Percentiles rank a stretch among this genome's conserved stretches.
Evolutionary conservation across 1,140 invertebrate species (phyloP).

Genomic region (Heliconius nattereri): DNA sequence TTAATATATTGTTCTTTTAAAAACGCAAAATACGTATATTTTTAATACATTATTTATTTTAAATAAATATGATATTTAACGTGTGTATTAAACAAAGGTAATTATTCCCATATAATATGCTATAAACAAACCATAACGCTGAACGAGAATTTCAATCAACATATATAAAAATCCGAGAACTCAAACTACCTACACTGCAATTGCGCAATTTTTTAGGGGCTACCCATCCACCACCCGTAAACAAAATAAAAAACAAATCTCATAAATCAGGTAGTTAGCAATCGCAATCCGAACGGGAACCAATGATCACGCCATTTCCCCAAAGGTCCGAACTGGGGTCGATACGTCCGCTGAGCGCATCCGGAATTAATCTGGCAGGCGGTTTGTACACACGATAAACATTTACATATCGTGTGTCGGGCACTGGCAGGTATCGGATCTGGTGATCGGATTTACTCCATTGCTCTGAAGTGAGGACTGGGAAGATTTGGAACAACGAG

Average conservation of each 20-base stretch:
- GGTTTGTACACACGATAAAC: constrained; percentile 57
- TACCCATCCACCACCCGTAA: not conserved
- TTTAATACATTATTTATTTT: not conserved
- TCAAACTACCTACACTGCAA: not conserved
- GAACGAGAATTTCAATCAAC: not conserved
- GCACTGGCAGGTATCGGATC: constrained; percentile 46
- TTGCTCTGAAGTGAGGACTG: constrained; percentile 35
- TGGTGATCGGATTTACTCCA: constrained; percentile 44
- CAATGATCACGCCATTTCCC: constrained; percentile 62
- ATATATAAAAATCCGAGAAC: not conserved
- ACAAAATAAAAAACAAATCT: constrained; percentile 32
- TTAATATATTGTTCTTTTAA: not conserved
- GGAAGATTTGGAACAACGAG: constrained; percentile 18
- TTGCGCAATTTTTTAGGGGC: constrained; percentile 15
- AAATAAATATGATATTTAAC: not conserved
- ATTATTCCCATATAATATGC: not conserved
- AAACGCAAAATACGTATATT: not conserved
- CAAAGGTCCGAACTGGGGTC: constrained; percentile 64
- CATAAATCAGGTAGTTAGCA: constrained; percentile 45
- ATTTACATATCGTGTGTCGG: constrained; percentile 57
- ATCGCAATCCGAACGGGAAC: constrained; percentile 50
- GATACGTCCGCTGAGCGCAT: constrained; percentile 61
- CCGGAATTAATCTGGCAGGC: constrained; percentile 73
- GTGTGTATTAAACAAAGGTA: not conserved
- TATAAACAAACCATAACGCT: not conserved